Conservation (phyloP, 2,113 vertebrate genomes). For the Mohoua ochrocephala region DNA sequence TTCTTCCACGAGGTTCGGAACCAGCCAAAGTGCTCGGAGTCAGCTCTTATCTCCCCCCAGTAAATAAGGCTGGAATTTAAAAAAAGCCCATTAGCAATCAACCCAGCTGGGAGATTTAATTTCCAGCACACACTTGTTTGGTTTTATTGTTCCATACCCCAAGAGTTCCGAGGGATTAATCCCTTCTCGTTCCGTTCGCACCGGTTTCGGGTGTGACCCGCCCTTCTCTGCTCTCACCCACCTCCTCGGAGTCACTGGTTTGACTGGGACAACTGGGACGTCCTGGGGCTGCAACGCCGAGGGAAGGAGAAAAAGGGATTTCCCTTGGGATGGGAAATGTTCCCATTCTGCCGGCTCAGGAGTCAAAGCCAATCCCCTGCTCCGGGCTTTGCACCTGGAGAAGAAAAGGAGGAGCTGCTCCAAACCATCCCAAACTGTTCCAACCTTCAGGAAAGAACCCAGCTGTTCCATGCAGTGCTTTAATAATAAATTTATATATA, state of each 20-base stretch:
- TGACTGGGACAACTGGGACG: background rate
- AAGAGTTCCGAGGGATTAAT: conserved; percentile 1
- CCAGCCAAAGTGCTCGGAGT: conserved; percentile 61
- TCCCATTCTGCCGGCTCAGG: background rate
- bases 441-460: background rate
- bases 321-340: background rate
- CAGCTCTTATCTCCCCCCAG: conserved; percentile 54
- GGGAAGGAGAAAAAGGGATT: background rate
- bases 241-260: background rate
- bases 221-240: background rate
- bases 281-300: background rate
- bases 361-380: background rate
- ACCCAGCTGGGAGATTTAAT: conserved; percentile 51
- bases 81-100: conserved; percentile 63
- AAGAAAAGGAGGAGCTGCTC: background rate
- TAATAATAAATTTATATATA: background rate
- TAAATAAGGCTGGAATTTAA: conserved; percentile 66
- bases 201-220: background rate
- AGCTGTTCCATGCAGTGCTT: background rate
- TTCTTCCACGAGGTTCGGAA: conserved; percentile 48
- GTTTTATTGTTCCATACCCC: background rate
- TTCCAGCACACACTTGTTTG: conserved; percentile 29
- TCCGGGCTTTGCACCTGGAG: background rate
- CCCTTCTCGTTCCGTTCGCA: background rate
- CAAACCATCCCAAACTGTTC: background rate